Base-by-base conservation (phyloP, 2,113 vertebrate species). In the Mirounga angustirostris region DNA sequence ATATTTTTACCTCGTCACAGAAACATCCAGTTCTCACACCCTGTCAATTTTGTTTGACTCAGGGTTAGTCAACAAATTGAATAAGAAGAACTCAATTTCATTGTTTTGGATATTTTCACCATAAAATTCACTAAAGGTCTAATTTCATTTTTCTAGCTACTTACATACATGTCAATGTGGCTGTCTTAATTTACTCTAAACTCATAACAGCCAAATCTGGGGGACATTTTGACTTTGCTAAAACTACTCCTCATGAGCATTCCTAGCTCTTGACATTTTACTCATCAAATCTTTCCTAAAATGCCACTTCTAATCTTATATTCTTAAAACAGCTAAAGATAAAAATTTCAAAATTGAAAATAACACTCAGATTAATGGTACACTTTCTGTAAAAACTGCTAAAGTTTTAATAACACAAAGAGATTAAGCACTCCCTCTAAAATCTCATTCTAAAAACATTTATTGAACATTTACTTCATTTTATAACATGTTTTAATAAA, bases 271-370 rank as follows among this genome's bases (percentile, higher is more conserved):
- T 63, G 6, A 59, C 11, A 21, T 46, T 67, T 94, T 43, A 52
- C 33, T 93, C 56, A 85, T 10, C 21, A 90, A 79, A 40, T 63
- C 15, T 78, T 83, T 78, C 28, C 28, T 83, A 28, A 87, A 71
- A 71, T 79, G 43, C 0, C 1, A 61, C 1, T 84, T 83, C 22
- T 71, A 61, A 87, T 83, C 5, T 89, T 71, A 50, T 50, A 79
- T 94, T 56, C 52, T 79, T 91, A 88, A 93, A 86, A 19, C 21
- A 82, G 40, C n/a, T 40, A 54, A 28, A 54, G 4, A 22, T n/a
- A 76, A 78, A 59, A n/a, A 67, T 54, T 95, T 84, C 46, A 54
- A 90, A 90, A 50, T 79, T 73, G 26, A 54, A 93, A 65, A 69
- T 73, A 52, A 26, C 12, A 76, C 9, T 92, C 18, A 50, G 24